Conservation (phyloP, 2,888 invertebrate species). For the Erannis defoliaria region DNA sequence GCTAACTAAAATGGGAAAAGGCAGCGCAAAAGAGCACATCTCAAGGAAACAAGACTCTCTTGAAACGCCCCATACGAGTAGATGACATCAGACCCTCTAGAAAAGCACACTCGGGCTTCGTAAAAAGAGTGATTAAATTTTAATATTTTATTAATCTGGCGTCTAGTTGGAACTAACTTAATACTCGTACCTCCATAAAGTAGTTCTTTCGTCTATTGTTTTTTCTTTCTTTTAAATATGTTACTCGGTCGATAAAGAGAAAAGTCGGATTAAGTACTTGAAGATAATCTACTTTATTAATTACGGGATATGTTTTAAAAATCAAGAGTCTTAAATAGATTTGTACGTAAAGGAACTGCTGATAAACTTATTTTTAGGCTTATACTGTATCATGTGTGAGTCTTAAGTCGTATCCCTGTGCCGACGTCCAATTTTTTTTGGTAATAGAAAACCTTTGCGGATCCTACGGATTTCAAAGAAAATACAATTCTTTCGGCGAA, state of each 20-base stretch:
- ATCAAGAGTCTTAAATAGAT: too few relatives aligned
- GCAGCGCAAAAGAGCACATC: not conserved
- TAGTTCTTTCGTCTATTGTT: too few relatives aligned
- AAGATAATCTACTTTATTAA: too few relatives aligned
- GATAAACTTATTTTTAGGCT: slow-evolving; percentile 35
- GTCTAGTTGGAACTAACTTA: too few relatives aligned
- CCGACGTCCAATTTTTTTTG: not conserved
- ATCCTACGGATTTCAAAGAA: slow-evolving; percentile 43
- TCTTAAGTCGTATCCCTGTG: not conserved
- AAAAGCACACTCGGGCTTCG: slow-evolving; percentile 37
- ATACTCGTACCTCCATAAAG: too few relatives aligned
- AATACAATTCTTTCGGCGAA: slow-evolving; percentile 38
- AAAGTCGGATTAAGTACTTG: too few relatives aligned
- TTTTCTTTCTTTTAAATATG: too few relatives aligned
- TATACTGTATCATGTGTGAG: slow-evolving; percentile 25
- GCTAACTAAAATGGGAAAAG: not conserved
- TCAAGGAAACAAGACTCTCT: slow-evolving; percentile 55
- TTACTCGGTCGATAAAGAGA: too few relatives aligned
- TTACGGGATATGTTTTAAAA: too few relatives aligned
- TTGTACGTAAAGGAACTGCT: too few relatives aligned
- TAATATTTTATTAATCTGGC: too few relatives aligned
- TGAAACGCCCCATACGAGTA: slow-evolving; percentile 51
- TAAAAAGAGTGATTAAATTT: too few relatives aligned
- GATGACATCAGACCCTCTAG: slow-evolving; percentile 50
- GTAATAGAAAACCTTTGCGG: slow-evolving; percentile 27